A percentile compares a stretch with the other conserved stretches of the same genome.
Evolutionary conservation across 2,113 vertebrate species (phyloP).

Genomic region (Salvelinus fontinalis): DNA sequence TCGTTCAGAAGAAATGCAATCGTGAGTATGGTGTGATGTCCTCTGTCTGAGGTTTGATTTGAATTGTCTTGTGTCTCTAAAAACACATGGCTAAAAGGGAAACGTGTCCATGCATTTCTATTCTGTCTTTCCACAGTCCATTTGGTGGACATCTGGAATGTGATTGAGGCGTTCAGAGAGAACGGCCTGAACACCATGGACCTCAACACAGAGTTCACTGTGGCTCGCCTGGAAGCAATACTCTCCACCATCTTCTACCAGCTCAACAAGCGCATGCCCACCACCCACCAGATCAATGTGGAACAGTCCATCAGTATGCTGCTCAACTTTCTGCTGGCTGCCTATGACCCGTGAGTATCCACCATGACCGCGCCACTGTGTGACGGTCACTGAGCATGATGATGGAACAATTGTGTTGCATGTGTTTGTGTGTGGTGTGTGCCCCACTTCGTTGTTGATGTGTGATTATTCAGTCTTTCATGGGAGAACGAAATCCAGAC

Average conservation of each 20-base stretch:
- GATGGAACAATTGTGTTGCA: background rate
- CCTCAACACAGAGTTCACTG: slow-evolving; percentile 84
- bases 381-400: too few species aligned
- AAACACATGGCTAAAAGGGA: background rate
- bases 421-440: slow-evolving; percentile 23
- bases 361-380: too few species aligned
- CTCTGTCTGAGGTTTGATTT: background rate
- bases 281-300: slow-evolving; percentile 94
- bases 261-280: slow-evolving; percentile 97
- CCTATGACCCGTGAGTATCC: slow-evolving; percentile 91
- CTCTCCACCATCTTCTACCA: slow-evolving; percentile 95
- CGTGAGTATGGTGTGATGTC: slow-evolving; percentile 76
- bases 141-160: slow-evolving; percentile 97
- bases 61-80: background rate
- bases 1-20: slow-evolving; percentile 98
- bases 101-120: background rate
- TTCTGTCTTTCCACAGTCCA: slow-evolving; percentile 81
- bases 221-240: slow-evolving; percentile 90
- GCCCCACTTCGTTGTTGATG: background rate
- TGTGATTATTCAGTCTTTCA: too few species aligned
- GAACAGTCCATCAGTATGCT: slow-evolving; percentile 93
- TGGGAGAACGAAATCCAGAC: background rate
- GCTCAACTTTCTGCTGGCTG: slow-evolving; percentile 94
- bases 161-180: slow-evolving; percentile 95
- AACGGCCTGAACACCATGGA: slow-evolving; percentile 92